Evolutionary conservation across 1,140 invertebrate genomes (phyloP).

Genomic region (Oryctes rhinoceros): DNA sequence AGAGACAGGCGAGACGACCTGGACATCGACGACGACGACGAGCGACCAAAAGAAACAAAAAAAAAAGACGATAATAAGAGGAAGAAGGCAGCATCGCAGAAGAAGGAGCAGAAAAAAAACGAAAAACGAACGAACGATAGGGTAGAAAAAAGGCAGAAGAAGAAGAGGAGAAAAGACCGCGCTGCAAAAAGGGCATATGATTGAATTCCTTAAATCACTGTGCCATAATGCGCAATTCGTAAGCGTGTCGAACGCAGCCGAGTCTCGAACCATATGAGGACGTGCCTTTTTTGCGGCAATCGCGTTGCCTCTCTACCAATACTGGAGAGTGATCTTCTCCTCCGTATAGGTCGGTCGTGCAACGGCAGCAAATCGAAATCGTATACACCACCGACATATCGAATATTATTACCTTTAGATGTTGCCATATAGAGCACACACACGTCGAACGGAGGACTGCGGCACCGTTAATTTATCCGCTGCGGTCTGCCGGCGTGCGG

Average conservation of each 20-base stretch:
- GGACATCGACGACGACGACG: conserved; percentile 26
- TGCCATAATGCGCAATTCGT: conserved; percentile 42
- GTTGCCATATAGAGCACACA: conserved; percentile 27
- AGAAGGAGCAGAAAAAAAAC: conserved; percentile 6
- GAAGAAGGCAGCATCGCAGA: background rate
- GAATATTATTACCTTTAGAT: conserved; percentile 28
- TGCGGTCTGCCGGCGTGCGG: background rate
- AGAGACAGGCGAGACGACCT: conserved; percentile 18
- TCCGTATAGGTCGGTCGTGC: conserved; percentile 10
- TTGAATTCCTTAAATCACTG: conserved; percentile 41
- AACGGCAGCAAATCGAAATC: conserved; percentile 27
- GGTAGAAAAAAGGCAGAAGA: background rate
- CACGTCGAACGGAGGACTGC: conserved; percentile 9
- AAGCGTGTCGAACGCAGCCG: conserved; percentile 37
- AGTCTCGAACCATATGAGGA: conserved; percentile 36
- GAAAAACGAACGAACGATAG: conserved; percentile 23
- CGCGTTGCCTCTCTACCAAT: conserved; percentile 16
- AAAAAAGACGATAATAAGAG: background rate
- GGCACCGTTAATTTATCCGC: conserved; percentile 21
- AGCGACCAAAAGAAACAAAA: background rate
- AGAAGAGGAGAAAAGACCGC: conserved; percentile 23
- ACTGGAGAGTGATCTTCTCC: conserved; percentile 20
- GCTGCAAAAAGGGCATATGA: conserved; percentile 39
- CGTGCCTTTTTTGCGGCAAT: conserved; percentile 33
- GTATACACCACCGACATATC: conserved; percentile 16